These are phyloP conservation scores for Chelon labrosus DNA, from an alignment of 2,797 vertebrate genomes.

Conservation along the genomic window DNA sequence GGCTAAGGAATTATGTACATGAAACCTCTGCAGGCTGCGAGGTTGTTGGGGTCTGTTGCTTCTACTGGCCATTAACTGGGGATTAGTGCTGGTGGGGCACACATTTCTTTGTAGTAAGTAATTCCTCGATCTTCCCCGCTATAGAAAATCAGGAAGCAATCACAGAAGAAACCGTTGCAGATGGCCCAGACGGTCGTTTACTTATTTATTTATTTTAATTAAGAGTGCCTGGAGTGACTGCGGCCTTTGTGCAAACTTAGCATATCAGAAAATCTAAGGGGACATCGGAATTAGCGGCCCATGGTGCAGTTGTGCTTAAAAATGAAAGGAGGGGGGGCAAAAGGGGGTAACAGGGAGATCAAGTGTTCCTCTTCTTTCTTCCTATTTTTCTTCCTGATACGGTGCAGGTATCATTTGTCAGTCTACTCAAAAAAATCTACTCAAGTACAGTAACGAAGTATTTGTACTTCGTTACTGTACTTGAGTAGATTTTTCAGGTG, in stretches of 20 bases:
- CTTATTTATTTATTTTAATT: constrained; percentile 50
- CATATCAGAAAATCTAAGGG: constrained; percentile 54
- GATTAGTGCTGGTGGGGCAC: constrained; percentile 82
- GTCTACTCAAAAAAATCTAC: no score
- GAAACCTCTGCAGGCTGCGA: constrained; percentile 69
- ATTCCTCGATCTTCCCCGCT: constrained; percentile 78
- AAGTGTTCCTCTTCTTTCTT: constrained; percentile 27
- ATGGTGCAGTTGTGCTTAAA: constrained; percentile 26
- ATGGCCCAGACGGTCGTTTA: constrained; percentile 62
- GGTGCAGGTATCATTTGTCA: no score
- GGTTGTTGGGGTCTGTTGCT: constrained; percentile 77
- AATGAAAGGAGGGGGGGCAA: neutral
- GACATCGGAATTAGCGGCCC: constrained; percentile 42
- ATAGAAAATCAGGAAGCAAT: constrained; percentile 82
- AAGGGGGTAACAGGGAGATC: constrained; percentile 31
- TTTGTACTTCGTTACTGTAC: no score
- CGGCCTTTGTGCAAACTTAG: constrained; percentile 53
- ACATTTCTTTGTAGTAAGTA: constrained; percentile 77
- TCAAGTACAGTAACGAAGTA: no score
- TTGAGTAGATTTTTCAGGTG: no score
- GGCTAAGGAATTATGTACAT: constrained; percentile 69
- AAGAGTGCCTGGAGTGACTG: constrained; percentile 44
- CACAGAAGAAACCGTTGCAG: constrained; percentile 71
- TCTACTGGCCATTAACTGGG: constrained; percentile 80
- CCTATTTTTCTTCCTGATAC: neutral